Conservation (phyloP, 1,140 invertebrate species). For the Pinna nobilis region DNA sequence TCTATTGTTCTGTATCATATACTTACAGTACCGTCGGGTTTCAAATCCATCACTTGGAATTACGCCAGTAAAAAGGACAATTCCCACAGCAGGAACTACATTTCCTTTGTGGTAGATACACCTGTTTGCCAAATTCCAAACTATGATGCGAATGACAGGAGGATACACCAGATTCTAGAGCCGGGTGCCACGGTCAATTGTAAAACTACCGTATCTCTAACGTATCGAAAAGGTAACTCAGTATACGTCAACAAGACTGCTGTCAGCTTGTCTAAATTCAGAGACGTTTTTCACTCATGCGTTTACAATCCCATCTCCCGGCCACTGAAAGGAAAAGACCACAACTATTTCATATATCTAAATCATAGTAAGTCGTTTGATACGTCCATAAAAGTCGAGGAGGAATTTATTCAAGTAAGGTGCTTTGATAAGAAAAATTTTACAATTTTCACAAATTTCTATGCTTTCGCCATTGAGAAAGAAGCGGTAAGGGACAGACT, state of each 20-base stretch:
- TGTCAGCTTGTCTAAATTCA: constrained; percentile 44
- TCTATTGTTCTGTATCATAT: too few relatives aligned
- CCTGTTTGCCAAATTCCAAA: constrained; percentile 31
- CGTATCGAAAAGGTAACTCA: constrained; percentile 54
- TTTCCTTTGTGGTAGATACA: constrained; percentile 78
- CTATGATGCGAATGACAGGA: constrained; percentile 51
- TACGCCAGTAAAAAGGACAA: too few relatives aligned
- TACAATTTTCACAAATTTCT: constrained; percentile 74
- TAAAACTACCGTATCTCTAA: constrained; percentile 73
- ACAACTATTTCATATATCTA: constrained; percentile 44
- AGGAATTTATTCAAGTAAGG: constrained; percentile 67
- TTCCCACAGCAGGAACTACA: too few relatives aligned
- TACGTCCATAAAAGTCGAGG: constrained; percentile 16
- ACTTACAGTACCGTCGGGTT: too few relatives aligned
- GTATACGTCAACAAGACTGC: constrained; percentile 59
- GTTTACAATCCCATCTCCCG: constrained; percentile 67
- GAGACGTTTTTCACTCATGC: constrained; percentile 65
- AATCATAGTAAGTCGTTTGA: constrained; percentile 36
- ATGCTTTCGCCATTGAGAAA: constrained; percentile 72
- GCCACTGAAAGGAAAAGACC: constrained; percentile 24
- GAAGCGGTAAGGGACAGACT: constrained; percentile 64
- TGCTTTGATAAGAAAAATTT: constrained; percentile 57
- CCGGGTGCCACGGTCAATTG: too few relatives aligned
- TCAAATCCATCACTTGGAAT: too few relatives aligned
- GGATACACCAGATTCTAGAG: too few relatives aligned